Conservation (phyloP, 2,888 invertebrate species). For the Habrosyne pyritoides region DNA sequence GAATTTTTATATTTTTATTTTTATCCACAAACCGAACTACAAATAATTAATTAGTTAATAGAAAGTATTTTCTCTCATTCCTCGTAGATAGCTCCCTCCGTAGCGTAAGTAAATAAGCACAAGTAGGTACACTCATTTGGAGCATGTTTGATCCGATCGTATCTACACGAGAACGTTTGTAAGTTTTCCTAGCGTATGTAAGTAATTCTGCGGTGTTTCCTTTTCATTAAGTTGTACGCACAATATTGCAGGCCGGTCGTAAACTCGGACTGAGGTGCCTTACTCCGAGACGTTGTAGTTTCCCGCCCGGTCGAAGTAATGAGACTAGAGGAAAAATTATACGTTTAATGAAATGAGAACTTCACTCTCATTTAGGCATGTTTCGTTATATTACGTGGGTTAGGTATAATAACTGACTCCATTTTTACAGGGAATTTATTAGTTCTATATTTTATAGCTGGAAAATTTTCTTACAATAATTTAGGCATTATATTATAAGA, state of each 20-base stretch:
- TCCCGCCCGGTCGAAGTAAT: conserved; percentile 55
- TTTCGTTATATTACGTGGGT: conserved; percentile 11
- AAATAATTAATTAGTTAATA: conserved; percentile 1
- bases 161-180: conserved; percentile 28
- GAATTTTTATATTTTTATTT: too few relatives aligned
- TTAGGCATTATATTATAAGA: neutral
- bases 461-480: neutral
- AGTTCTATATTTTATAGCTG: neutral
- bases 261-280: conserved; percentile 65
- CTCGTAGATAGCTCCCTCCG: neutral
- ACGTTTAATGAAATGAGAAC: conserved; percentile 67
- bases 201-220: conserved; percentile 62
- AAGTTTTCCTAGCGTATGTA: conserved; percentile 46
- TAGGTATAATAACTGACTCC: neutral
- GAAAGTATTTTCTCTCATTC: neutral
- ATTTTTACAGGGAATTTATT: neutral
- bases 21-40: neutral
- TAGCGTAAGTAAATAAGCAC: neutral
- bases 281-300: conserved; percentile 45
- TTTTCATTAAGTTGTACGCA: conserved; percentile 78
- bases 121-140: conserved; percentile 3
- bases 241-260: conserved; percentile 73
- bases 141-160: conserved; percentile 13
- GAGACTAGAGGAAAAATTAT: conserved; percentile 68
- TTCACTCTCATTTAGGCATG: conserved; percentile 35